These are phyloP conservation scores for Fratercula arctica DNA, from an alignment of 2,797 vertebrate genomes.

Conservation along the genomic window DNA sequence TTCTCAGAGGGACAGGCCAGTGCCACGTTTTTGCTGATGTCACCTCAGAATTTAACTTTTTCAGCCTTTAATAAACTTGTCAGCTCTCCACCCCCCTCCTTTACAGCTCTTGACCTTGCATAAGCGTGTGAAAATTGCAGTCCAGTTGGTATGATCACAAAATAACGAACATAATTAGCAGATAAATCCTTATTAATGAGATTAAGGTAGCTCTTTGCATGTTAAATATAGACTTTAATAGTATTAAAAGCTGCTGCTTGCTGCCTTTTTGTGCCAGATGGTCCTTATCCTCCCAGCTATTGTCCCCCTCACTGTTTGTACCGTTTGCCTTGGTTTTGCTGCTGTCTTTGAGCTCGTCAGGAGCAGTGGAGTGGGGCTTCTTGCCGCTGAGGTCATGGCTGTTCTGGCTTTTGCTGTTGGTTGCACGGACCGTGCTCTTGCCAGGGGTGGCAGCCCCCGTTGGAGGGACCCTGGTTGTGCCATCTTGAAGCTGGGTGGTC, in stretches of 20 bases:
- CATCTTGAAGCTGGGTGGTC: background rate
- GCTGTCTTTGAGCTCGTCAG: accelerated
- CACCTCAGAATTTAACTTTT: background rate
- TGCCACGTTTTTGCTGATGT: background rate
- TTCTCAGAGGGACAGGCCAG: too few species aligned
- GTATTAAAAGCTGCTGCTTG: background rate
- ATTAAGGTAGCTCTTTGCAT: background rate
- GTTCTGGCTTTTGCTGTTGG: background rate
- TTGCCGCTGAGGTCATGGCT: accelerated
- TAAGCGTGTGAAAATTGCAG: background rate
- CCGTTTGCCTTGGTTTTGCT: background rate
- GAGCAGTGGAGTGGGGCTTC: background rate
- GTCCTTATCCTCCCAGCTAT: background rate
- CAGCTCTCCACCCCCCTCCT: background rate
- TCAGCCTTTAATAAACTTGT: background rate
- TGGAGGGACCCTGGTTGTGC: background rate
- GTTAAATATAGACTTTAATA: background rate
- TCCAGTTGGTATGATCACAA: background rate
- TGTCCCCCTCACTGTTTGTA: background rate
- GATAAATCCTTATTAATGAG: background rate
- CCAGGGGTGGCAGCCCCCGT: background rate
- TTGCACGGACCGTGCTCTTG: accelerated
- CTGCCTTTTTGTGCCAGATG: background rate
- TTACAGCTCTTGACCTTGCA: background rate
- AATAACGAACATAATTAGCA: background rate